Conservation (phyloP, 1,140 invertebrate genomes). For the Solenopsis fugax region DNA sequence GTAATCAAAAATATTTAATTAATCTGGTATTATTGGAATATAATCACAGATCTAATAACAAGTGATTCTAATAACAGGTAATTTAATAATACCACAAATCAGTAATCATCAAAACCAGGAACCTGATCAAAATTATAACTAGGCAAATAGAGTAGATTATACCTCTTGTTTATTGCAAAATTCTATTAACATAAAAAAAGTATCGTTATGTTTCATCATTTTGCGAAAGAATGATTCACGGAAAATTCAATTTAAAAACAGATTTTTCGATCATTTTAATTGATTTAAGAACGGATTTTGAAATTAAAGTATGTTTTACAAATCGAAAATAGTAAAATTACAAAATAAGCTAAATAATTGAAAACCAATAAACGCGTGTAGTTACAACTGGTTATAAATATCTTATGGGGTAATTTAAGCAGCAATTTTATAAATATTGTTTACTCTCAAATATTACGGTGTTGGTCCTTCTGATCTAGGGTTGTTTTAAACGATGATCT, state of each 20-base stretch:
- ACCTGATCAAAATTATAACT: conserved; percentile 30
- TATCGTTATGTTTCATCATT: background rate
- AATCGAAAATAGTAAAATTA: background rate
- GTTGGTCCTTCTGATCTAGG: conserved; percentile 42
- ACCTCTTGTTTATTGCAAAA: background rate
- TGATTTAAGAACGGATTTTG: background rate
- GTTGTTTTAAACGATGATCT: conserved; percentile 24
- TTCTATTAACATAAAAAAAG: background rate
- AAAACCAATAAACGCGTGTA: background rate
- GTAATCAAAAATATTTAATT: conserved; percentile 39
- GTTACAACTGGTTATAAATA: background rate
- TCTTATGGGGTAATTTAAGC: background rate
- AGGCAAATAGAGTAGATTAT: conserved; percentile 7
- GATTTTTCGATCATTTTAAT: background rate
- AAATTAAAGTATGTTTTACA: conserved; percentile 6
- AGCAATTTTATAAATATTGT: background rate
- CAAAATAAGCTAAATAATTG: no score
- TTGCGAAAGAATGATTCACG: background rate
- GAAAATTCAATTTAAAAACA: background rate
- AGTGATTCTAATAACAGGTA: conserved; percentile 23
- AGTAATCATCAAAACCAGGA: conserved; percentile 30
- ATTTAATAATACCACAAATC: conserved; percentile 38
- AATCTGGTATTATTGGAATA: conserved; percentile 14
- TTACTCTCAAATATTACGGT: background rate
- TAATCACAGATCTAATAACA: conserved; percentile 35